A percentile compares a stretch with the other conserved stretches of the same genome.
Evolutionary conservation across 2,113 vertebrate species (phyloP).

Genomic region (Spermophilus dauricus): DNA sequence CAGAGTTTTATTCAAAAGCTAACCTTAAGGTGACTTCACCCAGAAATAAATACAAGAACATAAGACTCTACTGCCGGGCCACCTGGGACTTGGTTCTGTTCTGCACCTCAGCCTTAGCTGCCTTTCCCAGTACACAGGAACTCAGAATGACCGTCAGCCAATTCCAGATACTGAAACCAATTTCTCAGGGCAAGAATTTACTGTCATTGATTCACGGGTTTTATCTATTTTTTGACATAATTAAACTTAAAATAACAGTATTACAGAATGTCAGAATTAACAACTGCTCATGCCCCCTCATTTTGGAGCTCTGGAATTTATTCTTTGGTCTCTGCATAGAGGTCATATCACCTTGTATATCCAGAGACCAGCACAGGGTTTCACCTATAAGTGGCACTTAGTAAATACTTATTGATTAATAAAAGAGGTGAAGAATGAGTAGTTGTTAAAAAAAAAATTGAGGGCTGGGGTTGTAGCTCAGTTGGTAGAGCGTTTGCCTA

Average conservation of each 20-base stretch:
- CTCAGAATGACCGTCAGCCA: not conserved
- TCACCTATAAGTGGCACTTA: not conserved
- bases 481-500: no score
- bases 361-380: not conserved
- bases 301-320: not conserved
- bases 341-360: not conserved
- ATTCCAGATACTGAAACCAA: not conserved
- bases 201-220: not conserved
- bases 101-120: not conserved
- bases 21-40: not conserved
- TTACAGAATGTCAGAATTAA: not conserved
- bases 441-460: no score
- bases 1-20: not conserved
- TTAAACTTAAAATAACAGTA: conserved; percentile 15
- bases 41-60: no score
- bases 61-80: not conserved
- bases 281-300: not conserved
- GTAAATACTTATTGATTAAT: no score
- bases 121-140: not conserved
- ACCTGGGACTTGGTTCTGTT: not conserved
- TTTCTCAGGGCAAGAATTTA: not conserved
- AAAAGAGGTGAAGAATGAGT: no score
- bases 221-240: not conserved
- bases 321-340: not conserved
- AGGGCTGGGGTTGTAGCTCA: no score